Evolutionary conservation across 2,888 invertebrate species (phyloP), one percentile per base, ranked within the genome.

Genomic region (Phaonia tiefii): DNA sequence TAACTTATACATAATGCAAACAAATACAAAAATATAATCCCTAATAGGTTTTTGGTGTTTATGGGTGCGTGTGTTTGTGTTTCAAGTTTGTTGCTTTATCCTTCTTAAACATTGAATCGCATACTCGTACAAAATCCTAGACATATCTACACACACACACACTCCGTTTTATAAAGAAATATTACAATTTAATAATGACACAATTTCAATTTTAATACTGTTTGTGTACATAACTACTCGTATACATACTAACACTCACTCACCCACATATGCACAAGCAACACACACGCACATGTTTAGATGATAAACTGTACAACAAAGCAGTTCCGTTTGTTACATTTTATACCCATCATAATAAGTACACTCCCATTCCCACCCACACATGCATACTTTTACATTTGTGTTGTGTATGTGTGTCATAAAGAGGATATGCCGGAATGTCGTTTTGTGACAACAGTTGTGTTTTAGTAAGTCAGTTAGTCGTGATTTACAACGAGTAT

Each of bases 151-250:
- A 17, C 1, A 7, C 31, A 31, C 1, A 15, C 13, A 15, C 58
- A n/a, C 37, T 15, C 15, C 17, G 1, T n/a, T n/a, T n/a, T n/a
- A 60, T 7, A 31, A n/a, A 56, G 44, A 15, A 25, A 39, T 74
- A 63, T 70, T 37, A 69, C 25, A 70, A 65, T 74, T 54, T 69
- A 69, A 65, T 67, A 58, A 72, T 65, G 44, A 79, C n/a, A 73
- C 54, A 73, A 70, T 69, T 78, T 74, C 20, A 54, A 65, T 66
- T 49, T 51, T 67, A 51, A 67, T 67, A 39, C 42, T 67, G 51
- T 67, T 67, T 17, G 51, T 67, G 67, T 46, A 65, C 49, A 54
- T 13, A 20, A 37, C 49, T 37, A 22, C 15, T 8, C 15, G 10
- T 10, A 39, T 20, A 39, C 31, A n/a, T n/a, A 39, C 0, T 17